Evolutionary conservation across 2,888 invertebrate genomes (phyloP).

Genomic region (Pachymerium ferrugineum): DNA sequence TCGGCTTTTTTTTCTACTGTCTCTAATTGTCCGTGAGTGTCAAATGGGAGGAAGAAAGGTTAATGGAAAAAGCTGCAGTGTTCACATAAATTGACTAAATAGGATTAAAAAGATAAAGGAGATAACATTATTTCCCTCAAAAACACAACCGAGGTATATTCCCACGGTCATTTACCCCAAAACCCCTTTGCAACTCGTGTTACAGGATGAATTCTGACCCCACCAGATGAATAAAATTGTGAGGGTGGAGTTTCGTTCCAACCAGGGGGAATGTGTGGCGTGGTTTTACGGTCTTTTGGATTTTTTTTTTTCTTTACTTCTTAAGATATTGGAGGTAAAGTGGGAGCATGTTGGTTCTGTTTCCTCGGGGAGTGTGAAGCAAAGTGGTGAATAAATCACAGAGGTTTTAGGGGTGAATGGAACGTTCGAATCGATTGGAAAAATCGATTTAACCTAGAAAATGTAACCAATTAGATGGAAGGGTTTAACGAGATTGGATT

Average conservation of each 20-base stretch:
- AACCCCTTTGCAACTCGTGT: background rate
- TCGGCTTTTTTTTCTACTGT: too few species aligned
- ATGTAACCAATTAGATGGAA: too few species aligned
- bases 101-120: background rate
- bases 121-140: background rate
- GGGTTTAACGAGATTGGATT: too few species aligned
- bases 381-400: too few species aligned
- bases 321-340: background rate
- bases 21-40: background rate
- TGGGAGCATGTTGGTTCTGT: too few species aligned
- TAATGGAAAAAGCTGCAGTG: too few species aligned
- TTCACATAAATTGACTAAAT: constrained; percentile 13
- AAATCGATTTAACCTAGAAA: too few species aligned
- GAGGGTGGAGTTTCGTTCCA: background rate
- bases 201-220: constrained; percentile 10
- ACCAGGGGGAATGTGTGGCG: background rate
- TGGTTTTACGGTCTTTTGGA: too few species aligned
- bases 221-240: background rate
- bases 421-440: too few species aligned
- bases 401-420: too few species aligned
- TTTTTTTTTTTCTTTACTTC: too few species aligned
- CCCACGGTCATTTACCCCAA: background rate
- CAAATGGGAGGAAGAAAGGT: background rate
- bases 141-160: background rate
- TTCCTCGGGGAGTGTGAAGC: too few species aligned